A percentile compares a stretch with the other conserved stretches of the same genome.
phyloP scores from a whole-genome alignment of 2,888 invertebrate genomes.

The Synanthedon formicaeformis region DNA sequence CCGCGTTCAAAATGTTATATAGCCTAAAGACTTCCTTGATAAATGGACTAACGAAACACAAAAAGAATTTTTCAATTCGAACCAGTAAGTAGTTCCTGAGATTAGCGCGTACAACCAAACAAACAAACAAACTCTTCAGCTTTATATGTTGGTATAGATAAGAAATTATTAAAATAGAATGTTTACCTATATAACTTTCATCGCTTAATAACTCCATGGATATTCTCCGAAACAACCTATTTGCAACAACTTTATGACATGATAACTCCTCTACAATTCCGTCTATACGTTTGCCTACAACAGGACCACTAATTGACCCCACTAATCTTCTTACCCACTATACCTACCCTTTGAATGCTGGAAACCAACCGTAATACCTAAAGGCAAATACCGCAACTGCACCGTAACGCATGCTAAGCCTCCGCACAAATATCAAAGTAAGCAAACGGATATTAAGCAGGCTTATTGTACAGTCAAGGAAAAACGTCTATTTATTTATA shows the following conservation, averaged over 20 bases:
- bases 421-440: constrained; percentile 53
- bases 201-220: no score
- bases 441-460: constrained; percentile 52
- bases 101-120: no score
- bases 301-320: constrained; percentile 38
- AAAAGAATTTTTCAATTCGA: no score
- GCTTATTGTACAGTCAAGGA: constrained; percentile 31
- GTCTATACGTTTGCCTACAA: constrained; percentile 15
- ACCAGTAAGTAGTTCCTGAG: no score
- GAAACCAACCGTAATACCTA: constrained; percentile 19
- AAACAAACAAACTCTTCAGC: no score
- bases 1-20: no score
- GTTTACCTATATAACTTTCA: no score
- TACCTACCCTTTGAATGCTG: constrained; percentile 32
- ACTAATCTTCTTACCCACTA: constrained; percentile 39
- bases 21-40: no score
- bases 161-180: no score
- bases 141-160: no score
- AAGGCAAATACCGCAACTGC: constrained; percentile 34
- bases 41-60: no score
- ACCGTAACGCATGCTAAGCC: constrained; percentile 39
- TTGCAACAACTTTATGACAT: background rate
- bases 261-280: constrained; percentile 3
- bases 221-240: background rate
- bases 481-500: constrained; percentile 7